phyloP scores from a whole-genome alignment of 2,797 vertebrate species.

The Gymnodraco acuticeps region DNA sequence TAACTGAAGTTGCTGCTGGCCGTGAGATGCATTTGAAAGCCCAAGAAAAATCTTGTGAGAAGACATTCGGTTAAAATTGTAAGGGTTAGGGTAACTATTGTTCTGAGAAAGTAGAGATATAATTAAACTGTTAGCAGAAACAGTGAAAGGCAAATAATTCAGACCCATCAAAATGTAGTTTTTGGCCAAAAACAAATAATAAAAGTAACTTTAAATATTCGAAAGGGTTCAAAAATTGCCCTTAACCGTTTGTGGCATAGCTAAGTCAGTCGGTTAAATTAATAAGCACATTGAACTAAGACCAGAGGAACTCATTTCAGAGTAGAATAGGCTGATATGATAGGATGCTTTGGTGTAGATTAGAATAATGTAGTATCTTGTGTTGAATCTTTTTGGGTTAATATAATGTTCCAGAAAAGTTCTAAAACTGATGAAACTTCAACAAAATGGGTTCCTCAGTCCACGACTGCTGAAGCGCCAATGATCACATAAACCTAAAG shows the following conservation, averaged over 20 bases:
- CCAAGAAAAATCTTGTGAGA: not conserved
- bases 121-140: slow-evolving; percentile 54
- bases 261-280: slow-evolving; percentile 33
- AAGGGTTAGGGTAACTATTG: slow-evolving; percentile 26
- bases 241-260: slow-evolving; percentile 15
- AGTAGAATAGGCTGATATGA: not conserved
- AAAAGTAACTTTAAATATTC: not conserved
- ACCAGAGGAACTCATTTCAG: slow-evolving; percentile 77
- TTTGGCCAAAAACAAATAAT: not conserved
- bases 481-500: slow-evolving; percentile 58
- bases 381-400: not conserved
- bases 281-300: slow-evolving; percentile 56
- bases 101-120: slow-evolving; percentile 19
- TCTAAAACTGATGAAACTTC: slow-evolving; percentile 4
- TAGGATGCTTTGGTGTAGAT: not conserved
- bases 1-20: not conserved
- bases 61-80: not conserved
- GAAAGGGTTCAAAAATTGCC: slow-evolving; percentile 19
- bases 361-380: not conserved
- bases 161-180: slow-evolving; percentile 16
- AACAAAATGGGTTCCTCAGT: slow-evolving; percentile 78
- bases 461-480: slow-evolving; percentile 45
- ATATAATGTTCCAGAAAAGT: not conserved
- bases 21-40: not conserved
- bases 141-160: slow-evolving; percentile 56